Conservation (phyloP, 2,113 vertebrate species). For the Oncorhynchus masou region DNA sequence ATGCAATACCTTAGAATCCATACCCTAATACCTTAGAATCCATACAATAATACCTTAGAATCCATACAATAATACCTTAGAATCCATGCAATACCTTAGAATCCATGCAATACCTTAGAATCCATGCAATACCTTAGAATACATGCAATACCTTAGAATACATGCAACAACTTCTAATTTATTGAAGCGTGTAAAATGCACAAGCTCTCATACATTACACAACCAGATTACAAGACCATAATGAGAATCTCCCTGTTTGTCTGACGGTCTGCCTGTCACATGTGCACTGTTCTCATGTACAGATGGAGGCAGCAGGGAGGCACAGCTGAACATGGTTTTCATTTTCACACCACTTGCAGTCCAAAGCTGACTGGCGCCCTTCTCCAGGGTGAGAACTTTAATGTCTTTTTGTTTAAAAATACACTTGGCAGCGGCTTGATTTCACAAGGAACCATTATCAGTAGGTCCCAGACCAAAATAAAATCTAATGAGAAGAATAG, state of each 20-base stretch:
- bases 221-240: not conserved
- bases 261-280: not conserved
- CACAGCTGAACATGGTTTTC: conserved; percentile 28
- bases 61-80: too few relatives aligned
- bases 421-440: conserved; percentile 35
- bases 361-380: conserved; percentile 44
- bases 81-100: too few relatives aligned
- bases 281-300: conserved; percentile 8
- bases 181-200: conserved; percentile 7
- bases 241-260: conserved; percentile 3
- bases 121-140: too few relatives aligned
- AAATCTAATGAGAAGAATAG: conserved; percentile 26
- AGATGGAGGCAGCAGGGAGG: not conserved
- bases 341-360: conserved; percentile 43
- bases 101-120: too few relatives aligned
- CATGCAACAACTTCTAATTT: conserved; percentile 17
- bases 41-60: too few relatives aligned
- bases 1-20: conserved; percentile 9
- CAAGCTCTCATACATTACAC: not conserved
- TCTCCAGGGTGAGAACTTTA: conserved; percentile 40
- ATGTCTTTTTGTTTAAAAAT: conserved; percentile 38
- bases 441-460: conserved; percentile 21
- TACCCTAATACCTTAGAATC: too few relatives aligned
- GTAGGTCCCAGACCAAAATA: conserved; percentile 17
- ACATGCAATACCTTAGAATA: not conserved